Evolutionary conservation across 1,140 invertebrate genomes (phyloP).

Genomic region (Sinella curviseta): DNA sequence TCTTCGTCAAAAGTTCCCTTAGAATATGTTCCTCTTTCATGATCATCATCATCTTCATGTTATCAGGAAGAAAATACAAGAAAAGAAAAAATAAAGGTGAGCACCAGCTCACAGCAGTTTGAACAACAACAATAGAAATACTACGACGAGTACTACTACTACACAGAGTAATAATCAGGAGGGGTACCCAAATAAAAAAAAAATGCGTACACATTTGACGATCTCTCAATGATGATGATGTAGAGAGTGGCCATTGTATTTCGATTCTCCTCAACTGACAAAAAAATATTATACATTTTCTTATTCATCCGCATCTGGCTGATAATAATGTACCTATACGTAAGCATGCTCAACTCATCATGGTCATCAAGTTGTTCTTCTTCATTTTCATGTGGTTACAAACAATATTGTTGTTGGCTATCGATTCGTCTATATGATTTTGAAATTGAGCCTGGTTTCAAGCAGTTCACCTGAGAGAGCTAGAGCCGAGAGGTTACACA

Average conservation of each 20-base stretch:
- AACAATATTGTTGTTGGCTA: background rate
- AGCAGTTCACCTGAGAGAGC: background rate
- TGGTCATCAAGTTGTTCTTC: no score
- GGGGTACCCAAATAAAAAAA: constrained; percentile 10
- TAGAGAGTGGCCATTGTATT: background rate
- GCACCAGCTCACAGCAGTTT: background rate
- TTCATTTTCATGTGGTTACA: no score
- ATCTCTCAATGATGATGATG: background rate
- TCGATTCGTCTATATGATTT: background rate
- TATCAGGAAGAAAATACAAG: background rate
- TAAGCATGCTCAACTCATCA: background rate
- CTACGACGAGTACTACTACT: background rate
- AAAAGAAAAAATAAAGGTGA: background rate
- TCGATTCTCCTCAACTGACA: background rate
- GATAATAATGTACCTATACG: background rate
- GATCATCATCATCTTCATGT: background rate
- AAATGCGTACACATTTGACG: background rate
- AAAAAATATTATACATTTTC: no score
- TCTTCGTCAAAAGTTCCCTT: background rate
- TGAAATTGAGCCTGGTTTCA: background rate
- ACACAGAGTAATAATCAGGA: constrained; percentile 11
- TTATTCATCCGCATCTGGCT: background rate
- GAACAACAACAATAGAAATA: background rate
- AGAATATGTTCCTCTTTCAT: background rate
- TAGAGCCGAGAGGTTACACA: background rate